phyloP scores from a whole-genome alignment of 1,140 invertebrate species.

The Drosophila santomea region DNA sequence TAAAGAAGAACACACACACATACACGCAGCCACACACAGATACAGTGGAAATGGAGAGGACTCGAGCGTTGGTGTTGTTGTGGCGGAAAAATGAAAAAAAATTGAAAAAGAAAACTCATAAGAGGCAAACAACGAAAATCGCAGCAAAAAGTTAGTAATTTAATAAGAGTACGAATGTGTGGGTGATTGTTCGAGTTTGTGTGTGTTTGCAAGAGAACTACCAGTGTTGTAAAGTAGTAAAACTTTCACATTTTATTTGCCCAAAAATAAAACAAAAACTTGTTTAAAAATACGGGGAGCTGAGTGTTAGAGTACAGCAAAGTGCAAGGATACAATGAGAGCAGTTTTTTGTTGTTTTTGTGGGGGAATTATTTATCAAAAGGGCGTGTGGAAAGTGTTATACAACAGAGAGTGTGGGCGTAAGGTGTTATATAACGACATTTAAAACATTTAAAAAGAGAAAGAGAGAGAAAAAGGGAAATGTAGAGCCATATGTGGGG shows the following conservation, averaged over 20 bases:
- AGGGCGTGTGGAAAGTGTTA: slow-evolving; percentile 23
- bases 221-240: slow-evolving; percentile 56
- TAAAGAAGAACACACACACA: slow-evolving; percentile 37
- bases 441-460: slow-evolving; percentile 16
- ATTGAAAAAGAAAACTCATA: slow-evolving; percentile 49
- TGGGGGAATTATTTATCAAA: slow-evolving; percentile 28
- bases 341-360: slow-evolving; percentile 19
- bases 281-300: slow-evolving; percentile 30
- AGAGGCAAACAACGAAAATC: slow-evolving; percentile 54
- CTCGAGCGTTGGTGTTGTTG: slow-evolving; percentile 9
- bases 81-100: slow-evolving; percentile 10
- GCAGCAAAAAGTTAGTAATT: slow-evolving; percentile 73
- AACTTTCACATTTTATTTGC: slow-evolving; percentile 49
- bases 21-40: slow-evolving; percentile 14
- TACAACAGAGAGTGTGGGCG: slow-evolving; percentile 18
- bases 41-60: slow-evolving; percentile 21
- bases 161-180: slow-evolving; percentile 50
- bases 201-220: slow-evolving; percentile 32
- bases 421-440: slow-evolving; percentile 49
- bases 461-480: not conserved
- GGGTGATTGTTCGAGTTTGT: slow-evolving; percentile 17
- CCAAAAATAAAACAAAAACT: slow-evolving; percentile 49
- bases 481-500: slow-evolving; percentile 2
- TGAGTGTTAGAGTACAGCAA: slow-evolving; percentile 46
- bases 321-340: slow-evolving; percentile 41